Conservation (phyloP, 2,797 vertebrate genomes). For the Bradypodion pumilum region DNA sequence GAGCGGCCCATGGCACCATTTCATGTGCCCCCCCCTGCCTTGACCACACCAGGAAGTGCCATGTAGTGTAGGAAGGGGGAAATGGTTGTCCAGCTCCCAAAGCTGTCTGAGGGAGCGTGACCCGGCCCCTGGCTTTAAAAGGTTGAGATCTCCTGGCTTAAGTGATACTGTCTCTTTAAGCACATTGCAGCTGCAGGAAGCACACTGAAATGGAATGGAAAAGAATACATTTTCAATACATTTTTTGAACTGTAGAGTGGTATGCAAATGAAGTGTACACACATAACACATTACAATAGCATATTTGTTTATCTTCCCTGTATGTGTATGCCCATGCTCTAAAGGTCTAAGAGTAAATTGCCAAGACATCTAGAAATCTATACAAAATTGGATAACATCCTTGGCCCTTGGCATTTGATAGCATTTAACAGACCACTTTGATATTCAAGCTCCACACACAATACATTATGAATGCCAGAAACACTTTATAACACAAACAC, state of each 20-base stretch:
- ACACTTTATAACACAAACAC: neutral
- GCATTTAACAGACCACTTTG: neutral
- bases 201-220: neutral
- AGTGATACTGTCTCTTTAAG: neutral
- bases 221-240: neutral
- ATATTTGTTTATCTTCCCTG: neutral
- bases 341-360: neutral
- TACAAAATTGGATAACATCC: neutral
- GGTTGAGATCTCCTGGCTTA: too few species aligned
- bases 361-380: too few species aligned
- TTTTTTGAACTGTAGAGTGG: too few species aligned
- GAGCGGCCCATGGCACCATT: too few species aligned
- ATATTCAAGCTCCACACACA: neutral
- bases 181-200: neutral
- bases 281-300: neutral
- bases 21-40: too few species aligned
- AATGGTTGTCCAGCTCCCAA: too few species aligned
- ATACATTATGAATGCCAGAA: neutral
- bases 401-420: neutral
- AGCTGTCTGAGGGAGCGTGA: too few species aligned
- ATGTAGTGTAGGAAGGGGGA: too few species aligned
- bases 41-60: too few species aligned
- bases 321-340: neutral
- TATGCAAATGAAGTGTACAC: neutral
- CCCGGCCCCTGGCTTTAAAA: too few species aligned